Evolutionary conservation across 1,140 invertebrate species (phyloP), one percentile per base, ranked within the genome.

Genomic region (Scylla paramamosain): DNA sequence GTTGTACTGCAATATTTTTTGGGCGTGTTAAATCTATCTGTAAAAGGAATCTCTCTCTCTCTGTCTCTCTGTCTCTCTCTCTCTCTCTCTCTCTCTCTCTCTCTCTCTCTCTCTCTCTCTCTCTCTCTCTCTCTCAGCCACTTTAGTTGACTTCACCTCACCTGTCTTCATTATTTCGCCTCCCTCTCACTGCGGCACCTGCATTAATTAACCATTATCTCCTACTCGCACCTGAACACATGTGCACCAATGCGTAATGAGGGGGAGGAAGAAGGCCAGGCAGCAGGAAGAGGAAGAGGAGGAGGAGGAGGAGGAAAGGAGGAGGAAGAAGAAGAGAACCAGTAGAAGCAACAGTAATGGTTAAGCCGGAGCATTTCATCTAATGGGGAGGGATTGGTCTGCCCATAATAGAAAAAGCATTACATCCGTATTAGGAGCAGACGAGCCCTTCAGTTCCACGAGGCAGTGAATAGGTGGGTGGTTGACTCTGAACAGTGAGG

Each of bases 191-290:
- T 77, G 67, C n/a, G n/a, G 25, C 67, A 77, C 67, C 67, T 77
- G 67, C 67, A 77, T 77, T 77, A 77, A 77, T 77, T 77, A 77
- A 77, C 67, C 67, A 77, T 77, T 77, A 77, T 88, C 31, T 88
- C 86, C 86, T 45, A 46, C 45, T 88, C 86, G 31, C 32, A 45
- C 45, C 86, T 88, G 31, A 88, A 20, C 86, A 20, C 45, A 6
- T 88, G 32, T 46, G 32, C 45, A 88, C 14, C 86, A 88, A 45
- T 88, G 45, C 31, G 45, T 39, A 88, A 46, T 45, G 86, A 88
- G 86, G 45, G 28, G 29, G 29, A 25, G 31, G 29, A 29, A 29
- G 6, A n/a, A 88, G 86, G n/a, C 6, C 2, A 28, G n/a, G 86
- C 52, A 32, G 86, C n/a, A 28, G 45, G 45, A 8, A 88, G 86